These are phyloP conservation scores for Platycheirus albimanus DNA, from an alignment of 2,888 invertebrate genomes.

Conservation along the genomic window DNA sequence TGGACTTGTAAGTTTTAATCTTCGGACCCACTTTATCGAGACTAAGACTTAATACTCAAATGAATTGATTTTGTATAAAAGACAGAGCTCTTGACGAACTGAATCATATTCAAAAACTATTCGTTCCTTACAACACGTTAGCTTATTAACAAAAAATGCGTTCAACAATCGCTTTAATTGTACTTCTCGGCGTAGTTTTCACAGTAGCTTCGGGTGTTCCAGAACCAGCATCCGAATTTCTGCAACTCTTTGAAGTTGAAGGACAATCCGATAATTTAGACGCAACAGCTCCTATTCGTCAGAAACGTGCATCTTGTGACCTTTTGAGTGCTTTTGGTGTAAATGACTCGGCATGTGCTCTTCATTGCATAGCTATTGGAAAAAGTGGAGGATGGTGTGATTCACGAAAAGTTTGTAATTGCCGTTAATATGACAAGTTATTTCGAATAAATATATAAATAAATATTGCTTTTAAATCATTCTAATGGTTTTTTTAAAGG, in stretches of 20 bases:
- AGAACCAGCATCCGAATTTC: conserved; percentile 3
- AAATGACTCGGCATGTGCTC: conserved; percentile 80
- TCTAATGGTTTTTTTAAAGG: too few relatives aligned
- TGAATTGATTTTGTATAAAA: too few relatives aligned
- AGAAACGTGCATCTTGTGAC: conserved; percentile 82
- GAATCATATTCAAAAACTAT: too few relatives aligned
- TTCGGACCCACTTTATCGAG: too few relatives aligned
- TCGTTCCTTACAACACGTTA: too few relatives aligned
- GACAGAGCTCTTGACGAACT: too few relatives aligned
- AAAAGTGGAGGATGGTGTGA: conserved; percentile 82
- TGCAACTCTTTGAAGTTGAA: conserved; percentile 20
- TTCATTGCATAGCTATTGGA: conserved; percentile 79
- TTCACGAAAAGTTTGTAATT: conserved; percentile 80
- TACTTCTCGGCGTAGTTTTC: conserved; percentile 43
- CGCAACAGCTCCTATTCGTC: conserved; percentile 74
- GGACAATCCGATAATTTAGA: conserved; percentile 38
- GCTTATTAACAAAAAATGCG: background rate
- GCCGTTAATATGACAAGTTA: conserved; percentile 58
- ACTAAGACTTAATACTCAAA: too few relatives aligned
- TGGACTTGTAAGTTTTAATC: too few relatives aligned
- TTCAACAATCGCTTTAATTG: conserved; percentile 35
- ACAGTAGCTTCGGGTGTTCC: conserved; percentile 49
- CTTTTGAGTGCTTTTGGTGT: conserved; percentile 78
- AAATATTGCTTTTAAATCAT: too few relatives aligned
- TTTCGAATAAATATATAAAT: too few relatives aligned